phyloP scores from a whole-genome alignment of 2,888 invertebrate species.

The Timema cristinae region DNA sequence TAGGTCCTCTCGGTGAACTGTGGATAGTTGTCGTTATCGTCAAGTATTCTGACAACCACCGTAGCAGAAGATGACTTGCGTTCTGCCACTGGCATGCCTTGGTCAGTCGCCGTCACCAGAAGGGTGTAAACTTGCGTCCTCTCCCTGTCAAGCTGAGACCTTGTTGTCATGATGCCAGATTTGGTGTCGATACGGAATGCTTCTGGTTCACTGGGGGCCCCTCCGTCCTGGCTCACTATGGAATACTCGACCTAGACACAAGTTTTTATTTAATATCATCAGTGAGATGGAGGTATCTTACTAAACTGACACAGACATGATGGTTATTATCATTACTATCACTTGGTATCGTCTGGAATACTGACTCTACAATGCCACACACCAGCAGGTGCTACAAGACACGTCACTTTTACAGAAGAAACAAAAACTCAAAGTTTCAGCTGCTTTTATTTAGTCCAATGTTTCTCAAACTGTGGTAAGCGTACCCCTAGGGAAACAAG shows the following conservation, averaged over 20 bases:
- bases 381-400: too few species aligned
- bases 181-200: slow-evolving; percentile 82
- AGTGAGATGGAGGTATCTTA: too few species aligned
- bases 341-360: too few species aligned
- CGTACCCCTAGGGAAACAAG: too few species aligned
- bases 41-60: slow-evolving; percentile 74
- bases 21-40: slow-evolving; percentile 92
- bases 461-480: too few species aligned
- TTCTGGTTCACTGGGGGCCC: slow-evolving; percentile 48
- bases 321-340: background rate
- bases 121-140: slow-evolving; percentile 78
- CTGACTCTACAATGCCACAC: too few species aligned
- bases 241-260: slow-evolving; percentile 63
- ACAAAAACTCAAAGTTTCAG: too few species aligned
- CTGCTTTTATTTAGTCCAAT: too few species aligned
- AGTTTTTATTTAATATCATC: background rate
- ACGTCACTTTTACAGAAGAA: too few species aligned
- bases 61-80: slow-evolving; percentile 81
- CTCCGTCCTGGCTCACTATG: slow-evolving; percentile 66
- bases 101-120: slow-evolving; percentile 80
- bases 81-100: slow-evolving; percentile 67
- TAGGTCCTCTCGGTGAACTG: slow-evolving; percentile 89
- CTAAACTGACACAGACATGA: background rate
- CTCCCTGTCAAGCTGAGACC: slow-evolving; percentile 81
- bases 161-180: slow-evolving; percentile 81